A percentile compares a stretch with the other conserved stretches of the same genome.
phyloP scores from a whole-genome alignment of 1,140 invertebrate species.

The Drosophila varians region DNA sequence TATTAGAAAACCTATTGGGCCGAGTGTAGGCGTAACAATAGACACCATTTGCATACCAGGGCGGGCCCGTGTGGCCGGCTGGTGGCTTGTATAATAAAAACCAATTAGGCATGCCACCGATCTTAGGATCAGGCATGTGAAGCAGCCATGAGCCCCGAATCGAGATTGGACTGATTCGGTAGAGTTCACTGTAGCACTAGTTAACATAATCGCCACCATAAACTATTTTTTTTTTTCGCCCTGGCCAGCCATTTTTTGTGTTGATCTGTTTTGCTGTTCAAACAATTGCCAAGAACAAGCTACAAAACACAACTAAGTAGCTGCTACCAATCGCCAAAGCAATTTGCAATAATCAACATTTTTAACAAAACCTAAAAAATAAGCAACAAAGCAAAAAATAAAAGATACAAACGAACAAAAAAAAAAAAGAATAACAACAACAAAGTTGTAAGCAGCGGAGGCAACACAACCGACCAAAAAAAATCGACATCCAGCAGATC shows the following conservation, averaged over 20 bases:
- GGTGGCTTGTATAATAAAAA: constrained; percentile 47
- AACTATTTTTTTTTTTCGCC: neutral
- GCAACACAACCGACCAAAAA: constrained; percentile 50
- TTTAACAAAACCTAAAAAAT: constrained; percentile 59
- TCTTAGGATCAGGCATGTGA: constrained; percentile 32
- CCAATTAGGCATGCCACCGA: constrained; percentile 75
- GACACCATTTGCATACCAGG: constrained; percentile 70
- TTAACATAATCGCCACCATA: constrained; percentile 56
- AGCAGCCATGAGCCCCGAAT: constrained; percentile 17
- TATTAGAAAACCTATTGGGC: constrained; percentile 23
- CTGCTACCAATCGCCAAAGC: constrained; percentile 80
- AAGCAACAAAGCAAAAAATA: constrained; percentile 20
- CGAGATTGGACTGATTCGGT: constrained; percentile 24
- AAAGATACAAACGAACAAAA: constrained; percentile 27
- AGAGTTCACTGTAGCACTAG: constrained; percentile 6
- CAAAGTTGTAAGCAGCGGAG: constrained; percentile 59
- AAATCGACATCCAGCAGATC: constrained; percentile 76
- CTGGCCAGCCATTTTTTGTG: constrained; percentile 24
- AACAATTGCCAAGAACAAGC: constrained; percentile 79
- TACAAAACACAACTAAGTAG: constrained; percentile 76
- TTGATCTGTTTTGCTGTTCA: constrained; percentile 57
- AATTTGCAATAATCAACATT: constrained; percentile 82
- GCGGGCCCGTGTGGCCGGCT: constrained; percentile 20
- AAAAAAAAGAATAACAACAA: constrained; percentile 35
- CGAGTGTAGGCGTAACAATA: constrained; percentile 71